A percentile compares a stretch with the other conserved stretches of the same genome.
Conservation (phyloP, 2,888 invertebrate genomes). For the Peribatodes rhomboidaria region DNA sequence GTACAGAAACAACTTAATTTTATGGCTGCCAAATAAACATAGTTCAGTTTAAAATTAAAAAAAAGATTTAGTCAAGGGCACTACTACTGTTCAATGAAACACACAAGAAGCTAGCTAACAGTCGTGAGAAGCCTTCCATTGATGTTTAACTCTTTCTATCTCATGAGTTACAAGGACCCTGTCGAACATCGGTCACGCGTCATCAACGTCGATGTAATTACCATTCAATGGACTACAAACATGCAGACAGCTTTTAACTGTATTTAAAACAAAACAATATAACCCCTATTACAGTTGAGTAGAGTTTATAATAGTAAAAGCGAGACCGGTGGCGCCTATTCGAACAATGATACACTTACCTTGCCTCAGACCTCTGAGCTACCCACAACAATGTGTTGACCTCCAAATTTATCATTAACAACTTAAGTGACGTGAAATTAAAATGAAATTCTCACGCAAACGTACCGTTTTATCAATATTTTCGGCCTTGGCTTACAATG, state of each 20-base stretch:
- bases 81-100: background rate
- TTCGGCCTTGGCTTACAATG: slow-evolving; percentile 24
- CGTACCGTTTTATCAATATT: slow-evolving; percentile 33
- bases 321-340: slow-evolving; percentile 36
- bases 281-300: slow-evolving; percentile 16
- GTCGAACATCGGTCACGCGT: slow-evolving; percentile 65
- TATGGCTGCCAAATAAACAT: too few relatives aligned
- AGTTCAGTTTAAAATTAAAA: too few relatives aligned
- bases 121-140: slow-evolving; percentile 49
- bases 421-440: slow-evolving; percentile 33
- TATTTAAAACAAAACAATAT: slow-evolving; percentile 11
- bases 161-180: slow-evolving; percentile 63
- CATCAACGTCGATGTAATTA: slow-evolving; percentile 68
- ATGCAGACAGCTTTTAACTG: slow-evolving; percentile 20
- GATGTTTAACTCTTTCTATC: slow-evolving; percentile 52
- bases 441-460: slow-evolving; percentile 40
- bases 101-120: slow-evolving; percentile 26
- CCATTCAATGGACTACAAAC: slow-evolving; percentile 60
- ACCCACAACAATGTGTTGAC: slow-evolving; percentile 71
- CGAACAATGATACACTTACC: slow-evolving; percentile 65
- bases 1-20: too few relatives aligned
- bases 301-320: slow-evolving; percentile 24
- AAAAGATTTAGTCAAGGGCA: too few relatives aligned
- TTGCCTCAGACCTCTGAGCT: slow-evolving; percentile 69
- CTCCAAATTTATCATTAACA: slow-evolving; percentile 56